Percentiles rank a stretch among this genome's conserved stretches.
phyloP scores from a whole-genome alignment of 2,797 vertebrate genomes.

The Artibeus lituratus region DNA sequence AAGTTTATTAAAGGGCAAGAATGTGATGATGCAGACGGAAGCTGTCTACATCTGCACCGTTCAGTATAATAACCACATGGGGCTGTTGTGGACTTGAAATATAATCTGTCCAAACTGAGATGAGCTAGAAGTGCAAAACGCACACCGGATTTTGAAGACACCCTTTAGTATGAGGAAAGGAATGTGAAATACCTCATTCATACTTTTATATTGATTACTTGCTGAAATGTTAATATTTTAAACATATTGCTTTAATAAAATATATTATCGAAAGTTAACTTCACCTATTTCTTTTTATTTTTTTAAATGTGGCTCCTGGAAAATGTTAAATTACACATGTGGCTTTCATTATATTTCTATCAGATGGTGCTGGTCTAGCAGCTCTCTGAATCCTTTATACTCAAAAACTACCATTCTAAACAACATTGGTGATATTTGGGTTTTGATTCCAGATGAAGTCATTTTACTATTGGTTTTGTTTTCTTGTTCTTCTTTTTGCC shows the following conservation, averaged over 20 bases:
- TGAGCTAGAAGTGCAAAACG: neutral
- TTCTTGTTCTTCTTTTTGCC: neutral
- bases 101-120: neutral
- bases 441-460: neutral
- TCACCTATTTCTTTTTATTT: neutral
- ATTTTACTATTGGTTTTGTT: neutral
- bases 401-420: neutral
- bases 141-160: neutral
- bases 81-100: neutral
- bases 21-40: neutral
- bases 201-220: neutral
- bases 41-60: neutral
- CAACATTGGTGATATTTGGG: neutral
- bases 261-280: neutral
- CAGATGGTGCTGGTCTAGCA: neutral
- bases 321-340: neutral
- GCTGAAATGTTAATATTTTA: neutral
- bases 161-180: neutral
- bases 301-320: neutral
- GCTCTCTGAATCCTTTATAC: neutral
- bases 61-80: neutral
- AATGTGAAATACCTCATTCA: neutral
- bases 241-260: conserved; percentile 23
- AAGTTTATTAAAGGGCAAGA: neutral
- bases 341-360: neutral